These are phyloP conservation scores for Xenopus petersii DNA, from an alignment of 2,797 vertebrate species.

Conservation along the genomic window DNA sequence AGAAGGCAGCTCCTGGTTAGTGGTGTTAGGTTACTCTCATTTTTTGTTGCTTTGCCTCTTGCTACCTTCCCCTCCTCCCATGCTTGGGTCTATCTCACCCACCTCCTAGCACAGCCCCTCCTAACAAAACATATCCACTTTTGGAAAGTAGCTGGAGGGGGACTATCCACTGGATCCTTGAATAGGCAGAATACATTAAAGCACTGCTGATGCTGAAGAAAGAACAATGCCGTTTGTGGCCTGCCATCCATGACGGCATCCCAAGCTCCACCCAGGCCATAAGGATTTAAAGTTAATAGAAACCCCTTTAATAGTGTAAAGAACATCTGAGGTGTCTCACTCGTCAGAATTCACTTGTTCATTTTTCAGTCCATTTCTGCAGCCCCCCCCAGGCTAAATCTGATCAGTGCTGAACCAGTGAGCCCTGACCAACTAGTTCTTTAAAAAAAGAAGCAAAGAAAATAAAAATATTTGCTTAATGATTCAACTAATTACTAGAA, in stretches of 20 bases:
- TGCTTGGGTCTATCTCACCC: conserved; percentile 30
- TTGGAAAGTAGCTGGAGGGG: conserved; percentile 49
- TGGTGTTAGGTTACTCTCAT: conserved; percentile 42
- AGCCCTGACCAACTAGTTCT: neutral
- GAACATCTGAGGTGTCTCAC: neutral
- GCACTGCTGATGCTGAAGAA: conserved; percentile 25
- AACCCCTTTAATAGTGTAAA: neutral
- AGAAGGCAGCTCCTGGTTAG: conserved; percentile 35
- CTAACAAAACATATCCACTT: conserved; percentile 48
- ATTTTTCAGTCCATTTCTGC: conserved; percentile 2
- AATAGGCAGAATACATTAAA: conserved; percentile 47
- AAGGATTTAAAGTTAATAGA: neutral
- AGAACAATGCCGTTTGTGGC: conserved; percentile 25
- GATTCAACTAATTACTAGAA: neutral
- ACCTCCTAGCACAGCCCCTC: conserved; percentile 34
- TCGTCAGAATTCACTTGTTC: conserved; percentile 1
- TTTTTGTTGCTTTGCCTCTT: conserved; percentile 31
- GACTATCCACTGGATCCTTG: conserved; percentile 38
- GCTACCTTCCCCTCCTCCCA: conserved; percentile 36
- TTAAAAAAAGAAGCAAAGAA: no score
- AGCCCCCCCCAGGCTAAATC: neutral
- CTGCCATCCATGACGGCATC: conserved; percentile 39
- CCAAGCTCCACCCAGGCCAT: conserved; percentile 1
- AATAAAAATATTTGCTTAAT: neutral
- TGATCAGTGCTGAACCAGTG: neutral